Base-by-base conservation (phyloP, 2,797 vertebrate genomes). In the Pempheris klunzingeri region DNA sequence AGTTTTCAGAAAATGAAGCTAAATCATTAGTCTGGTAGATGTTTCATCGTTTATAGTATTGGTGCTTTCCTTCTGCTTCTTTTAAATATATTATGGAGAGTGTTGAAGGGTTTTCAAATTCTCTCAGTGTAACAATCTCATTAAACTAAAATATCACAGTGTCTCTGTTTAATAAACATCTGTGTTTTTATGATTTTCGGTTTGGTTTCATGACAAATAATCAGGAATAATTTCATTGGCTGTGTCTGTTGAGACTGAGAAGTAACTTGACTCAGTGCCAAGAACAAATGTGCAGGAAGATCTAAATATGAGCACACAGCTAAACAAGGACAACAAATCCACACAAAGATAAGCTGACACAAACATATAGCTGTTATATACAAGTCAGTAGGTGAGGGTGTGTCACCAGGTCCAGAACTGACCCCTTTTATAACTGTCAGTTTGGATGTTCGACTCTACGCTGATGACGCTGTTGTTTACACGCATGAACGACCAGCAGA, bases 401-500 rank as follows among this genome's bases (percentile, higher is more conserved):
- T 22, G 12, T 12, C 13, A 39, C 13, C 55, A 39, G 36, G 7
- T 30, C 44, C 18, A 44, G 17, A 13, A 26, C 26, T 61, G 41
- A 1, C 28, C 59, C 26, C 18, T 46, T 46, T 22, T 46, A n/a
- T 22, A n/a, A 47, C 2, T 10, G 44, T 63, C 61, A 49, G 30
- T 47, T 18, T 47, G 43, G 43, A 62, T 62, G 43, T 62, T 3
- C 13, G n/a, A 5, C 60, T 62, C 41, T 47, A 32, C 24, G 39
- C 39, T 30, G 24, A 60, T 18, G 22, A 60, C 22, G 6, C 58
- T 26, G 58, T 43, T 41, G 18, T 44, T 44, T 61, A 30, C 9
- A 61, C 39, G 30, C 24, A 61, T 61, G 59, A 61, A 44, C 15
- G 41, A 59, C 26, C 57, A 59, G 55, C 55, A 58, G n/a, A 58